Evolutionary conservation across 2,888 invertebrate species (phyloP).

Genomic region (Tineola bisselliella): DNA sequence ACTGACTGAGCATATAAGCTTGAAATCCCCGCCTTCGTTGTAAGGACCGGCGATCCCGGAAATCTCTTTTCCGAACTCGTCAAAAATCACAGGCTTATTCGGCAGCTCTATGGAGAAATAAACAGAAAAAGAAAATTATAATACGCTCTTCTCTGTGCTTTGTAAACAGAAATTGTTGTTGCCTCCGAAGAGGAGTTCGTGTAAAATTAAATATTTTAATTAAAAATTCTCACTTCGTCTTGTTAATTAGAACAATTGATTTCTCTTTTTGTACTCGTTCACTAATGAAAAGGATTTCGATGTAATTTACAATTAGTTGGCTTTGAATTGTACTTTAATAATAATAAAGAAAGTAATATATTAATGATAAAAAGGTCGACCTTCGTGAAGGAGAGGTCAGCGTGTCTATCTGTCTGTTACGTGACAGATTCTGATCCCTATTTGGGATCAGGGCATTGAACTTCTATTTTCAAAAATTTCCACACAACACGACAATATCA

Average conservation of each 20-base stretch:
- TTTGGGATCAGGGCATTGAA: too few species aligned
- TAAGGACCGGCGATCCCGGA: constrained; percentile 75
- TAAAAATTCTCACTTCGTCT: neutral
- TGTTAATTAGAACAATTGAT: neutral
- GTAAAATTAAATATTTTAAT: neutral
- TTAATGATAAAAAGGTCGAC: too few species aligned
- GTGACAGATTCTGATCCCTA: too few species aligned
- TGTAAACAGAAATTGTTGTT: neutral
- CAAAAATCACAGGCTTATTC: constrained; percentile 76
- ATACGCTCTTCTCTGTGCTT: neutral
- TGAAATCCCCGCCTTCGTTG: constrained; percentile 77
- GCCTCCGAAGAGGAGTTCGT: neutral
- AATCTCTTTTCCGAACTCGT: constrained; percentile 75
- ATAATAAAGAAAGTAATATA: too few species aligned
- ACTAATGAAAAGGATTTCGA: neutral
- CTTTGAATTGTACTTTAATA: too few species aligned
- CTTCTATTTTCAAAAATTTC: too few species aligned
- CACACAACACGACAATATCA: too few species aligned
- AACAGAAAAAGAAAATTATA: neutral
- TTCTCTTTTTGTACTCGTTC: neutral
- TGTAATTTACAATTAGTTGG: too few species aligned
- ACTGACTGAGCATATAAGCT: constrained; percentile 76
- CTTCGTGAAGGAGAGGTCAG: too few species aligned
- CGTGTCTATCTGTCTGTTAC: too few species aligned
- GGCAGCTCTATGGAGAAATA: constrained; percentile 72